Base-by-base conservation (phyloP, 1,140 invertebrate species). In the Drosophila serrata region DNA sequence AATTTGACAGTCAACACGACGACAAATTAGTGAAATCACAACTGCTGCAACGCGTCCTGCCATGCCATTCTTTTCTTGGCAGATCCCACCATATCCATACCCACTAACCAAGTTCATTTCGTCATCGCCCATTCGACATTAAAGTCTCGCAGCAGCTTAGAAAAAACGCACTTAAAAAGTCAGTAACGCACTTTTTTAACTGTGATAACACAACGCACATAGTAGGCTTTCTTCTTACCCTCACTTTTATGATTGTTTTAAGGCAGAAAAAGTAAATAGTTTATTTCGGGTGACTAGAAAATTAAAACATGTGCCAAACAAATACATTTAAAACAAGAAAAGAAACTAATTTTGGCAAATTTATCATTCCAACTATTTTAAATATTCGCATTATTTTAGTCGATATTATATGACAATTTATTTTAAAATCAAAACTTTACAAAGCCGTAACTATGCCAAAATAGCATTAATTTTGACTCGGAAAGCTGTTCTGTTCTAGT, bases 1-100 rank as follows among this genome's bases (percentile, higher is more conserved):
- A 88, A 87, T 88, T 87, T 87, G 82, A 88, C 82, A 87, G 82
- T 63, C 82, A 88, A 82, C 84, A 88, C 81, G 80, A 62, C 85
- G 62, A 58, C 81, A 88, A 88, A 88, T 88, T 88, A 88, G 84
- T 87, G 70, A 68, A 87, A 87, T 87, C 84, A 88, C 76, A 87
- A 82, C 68, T 39, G 40, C 68, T 46, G 40, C 31, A 45, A 68
- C 43, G 43, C 29, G 8, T 22, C 40, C n/a, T 61, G 33, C n/a
- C 58, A 27, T 45, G 11, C 55, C 55, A 35, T 64, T 45, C 56
- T 31, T 11, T 31, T 65, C 33, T 29, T 13, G 27, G 31, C 19
- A 35, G 22, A 37, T 37, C 33, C 49, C 13, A 11, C 5, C 17
- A 24, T 24, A 24, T 53, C 31, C 33, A 1, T 11, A 17, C n/a